Percentiles rank a stretch among this genome's conserved stretches.
Evolutionary conservation across 1,140 invertebrate genomes (phyloP).

Genomic region (Littorina saxatilis): DNA sequence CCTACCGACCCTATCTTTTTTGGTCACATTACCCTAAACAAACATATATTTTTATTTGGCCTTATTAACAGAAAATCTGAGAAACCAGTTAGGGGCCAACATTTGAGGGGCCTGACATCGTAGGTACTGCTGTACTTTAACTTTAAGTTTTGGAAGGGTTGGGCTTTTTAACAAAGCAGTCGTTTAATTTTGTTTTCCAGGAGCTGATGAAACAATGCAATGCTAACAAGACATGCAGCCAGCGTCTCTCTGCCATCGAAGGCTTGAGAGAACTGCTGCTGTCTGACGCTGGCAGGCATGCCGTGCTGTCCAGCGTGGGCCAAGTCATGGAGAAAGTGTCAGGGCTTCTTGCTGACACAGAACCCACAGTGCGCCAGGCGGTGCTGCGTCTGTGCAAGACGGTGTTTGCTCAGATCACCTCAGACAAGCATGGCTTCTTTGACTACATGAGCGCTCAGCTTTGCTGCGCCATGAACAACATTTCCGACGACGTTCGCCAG

Average conservation of each 20-base stretch:
- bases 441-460: not conserved
- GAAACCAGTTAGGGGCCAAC: too few species aligned
- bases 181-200: not conserved
- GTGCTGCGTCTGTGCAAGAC: conserved; percentile 7
- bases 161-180: too few species aligned
- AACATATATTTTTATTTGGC: too few species aligned
- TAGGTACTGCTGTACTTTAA: too few species aligned
- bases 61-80: too few species aligned
- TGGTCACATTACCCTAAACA: too few species aligned
- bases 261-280: not conserved
- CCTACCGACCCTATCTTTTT: too few species aligned
- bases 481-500: not conserved
- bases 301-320: too few species aligned
- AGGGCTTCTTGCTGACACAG: not conserved
- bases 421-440: not conserved
- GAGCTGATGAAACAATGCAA: not conserved
- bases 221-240: conserved; percentile 1
- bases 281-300: too few species aligned
- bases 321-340: conserved; percentile 9
- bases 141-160: too few species aligned
- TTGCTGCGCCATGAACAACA: conserved; percentile 6
- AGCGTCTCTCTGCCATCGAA: conserved; percentile 1
- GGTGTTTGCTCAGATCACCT: not conserved
- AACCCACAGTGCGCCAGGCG: conserved; percentile 13
- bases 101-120: too few species aligned